Conservation (phyloP, 2,113 vertebrate genomes). For the Piaya cayana region DNA sequence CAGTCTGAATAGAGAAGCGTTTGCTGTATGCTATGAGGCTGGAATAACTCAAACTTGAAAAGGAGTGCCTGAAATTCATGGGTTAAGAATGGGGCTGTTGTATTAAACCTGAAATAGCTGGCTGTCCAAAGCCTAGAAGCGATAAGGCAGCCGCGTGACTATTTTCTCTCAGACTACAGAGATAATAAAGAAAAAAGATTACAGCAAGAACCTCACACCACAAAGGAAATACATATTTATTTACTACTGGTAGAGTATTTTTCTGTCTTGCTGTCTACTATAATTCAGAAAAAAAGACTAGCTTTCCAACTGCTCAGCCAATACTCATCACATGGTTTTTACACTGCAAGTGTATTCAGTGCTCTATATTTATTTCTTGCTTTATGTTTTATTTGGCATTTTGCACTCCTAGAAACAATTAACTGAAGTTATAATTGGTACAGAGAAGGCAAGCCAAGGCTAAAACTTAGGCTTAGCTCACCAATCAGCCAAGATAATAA, state of each 20-base stretch:
- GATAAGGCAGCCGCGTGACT: slow-evolving; percentile 26
- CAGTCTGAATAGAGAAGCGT: background rate
- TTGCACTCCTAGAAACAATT: slow-evolving; percentile 57
- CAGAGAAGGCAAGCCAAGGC: slow-evolving; percentile 34
- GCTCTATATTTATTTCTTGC: slow-evolving; percentile 41
- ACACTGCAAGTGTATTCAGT: background rate
- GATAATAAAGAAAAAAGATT: slow-evolving; percentile 40
- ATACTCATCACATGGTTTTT: slow-evolving; percentile 12
- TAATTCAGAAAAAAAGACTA: slow-evolving; percentile 21
- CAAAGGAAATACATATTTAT: slow-evolving; percentile 49
- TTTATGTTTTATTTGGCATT: slow-evolving; percentile 54
- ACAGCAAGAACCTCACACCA: slow-evolving; percentile 4
- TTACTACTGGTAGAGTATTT: slow-evolving; percentile 42
- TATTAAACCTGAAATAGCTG: slow-evolving; percentile 38
- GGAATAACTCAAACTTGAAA: background rate
- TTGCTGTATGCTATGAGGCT: background rate
- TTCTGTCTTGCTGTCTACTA: slow-evolving; percentile 1
- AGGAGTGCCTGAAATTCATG: background rate
- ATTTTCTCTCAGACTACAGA: slow-evolving; percentile 30
- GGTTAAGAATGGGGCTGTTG: slow-evolving; percentile 17
- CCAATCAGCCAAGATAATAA: slow-evolving; percentile 25
- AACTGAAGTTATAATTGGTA: slow-evolving; percentile 44
- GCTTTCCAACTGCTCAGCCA: background rate
- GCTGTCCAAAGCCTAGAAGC: slow-evolving; percentile 3
- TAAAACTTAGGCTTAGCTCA: slow-evolving; percentile 34